These are phyloP conservation scores for Strigamia crassipes DNA, from an alignment of 2,888 invertebrate genomes.

Conservation along the genomic window DNA sequence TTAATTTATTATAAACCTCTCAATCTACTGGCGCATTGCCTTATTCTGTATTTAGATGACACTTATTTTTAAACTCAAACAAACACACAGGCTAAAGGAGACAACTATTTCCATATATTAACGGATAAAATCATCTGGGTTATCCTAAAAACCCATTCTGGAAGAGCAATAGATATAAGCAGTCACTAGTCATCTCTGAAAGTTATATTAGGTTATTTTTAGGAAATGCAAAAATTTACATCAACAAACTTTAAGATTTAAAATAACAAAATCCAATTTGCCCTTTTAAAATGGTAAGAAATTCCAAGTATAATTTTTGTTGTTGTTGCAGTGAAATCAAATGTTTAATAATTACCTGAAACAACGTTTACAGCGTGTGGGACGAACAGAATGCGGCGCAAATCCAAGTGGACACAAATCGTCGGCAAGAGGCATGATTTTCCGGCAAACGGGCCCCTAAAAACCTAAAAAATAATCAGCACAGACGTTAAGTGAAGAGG, in stretches of 20 bases:
- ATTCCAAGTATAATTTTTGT: too few species aligned
- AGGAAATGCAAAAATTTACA: too few species aligned
- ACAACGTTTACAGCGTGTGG: slow-evolving; percentile 89
- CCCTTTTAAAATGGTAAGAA: too few species aligned
- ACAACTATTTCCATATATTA: neutral
- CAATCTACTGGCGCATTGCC: neutral
- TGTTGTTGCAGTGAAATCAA: neutral
- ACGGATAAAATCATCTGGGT: neutral
- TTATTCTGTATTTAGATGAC: slow-evolving; percentile 8
- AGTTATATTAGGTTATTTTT: too few species aligned
- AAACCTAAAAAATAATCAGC: neutral
- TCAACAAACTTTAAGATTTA: too few species aligned
- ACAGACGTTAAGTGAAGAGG: neutral
- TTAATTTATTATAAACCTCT: neutral
- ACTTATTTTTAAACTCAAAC: neutral
- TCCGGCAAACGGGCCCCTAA: neutral
- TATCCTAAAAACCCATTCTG: neutral
- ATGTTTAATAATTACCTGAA: slow-evolving; percentile 67
- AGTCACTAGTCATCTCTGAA: neutral
- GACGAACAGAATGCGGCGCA: slow-evolving; percentile 93
- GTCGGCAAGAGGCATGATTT: slow-evolving; percentile 48
- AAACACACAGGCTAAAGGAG: neutral
- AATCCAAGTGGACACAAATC: slow-evolving; percentile 92
- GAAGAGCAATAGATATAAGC: neutral
- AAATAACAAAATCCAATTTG: too few species aligned